phyloP scores from a whole-genome alignment of 2,888 invertebrate genomes.

The Andricus curvator region DNA sequence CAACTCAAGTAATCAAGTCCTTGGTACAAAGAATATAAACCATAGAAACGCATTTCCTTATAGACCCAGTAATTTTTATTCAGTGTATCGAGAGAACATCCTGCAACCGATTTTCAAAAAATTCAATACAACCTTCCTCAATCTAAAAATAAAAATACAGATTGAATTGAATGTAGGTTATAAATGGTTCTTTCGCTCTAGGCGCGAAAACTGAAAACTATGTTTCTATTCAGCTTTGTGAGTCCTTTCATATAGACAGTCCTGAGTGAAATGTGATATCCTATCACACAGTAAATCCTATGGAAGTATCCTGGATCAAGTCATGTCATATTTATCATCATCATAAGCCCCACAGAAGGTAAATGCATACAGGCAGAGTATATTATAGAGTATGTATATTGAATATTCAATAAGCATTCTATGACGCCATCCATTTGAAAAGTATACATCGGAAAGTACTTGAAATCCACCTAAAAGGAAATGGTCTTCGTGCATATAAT shows the following conservation, averaged over 20 bases:
- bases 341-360: slow-evolving; percentile 3
- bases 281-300: slow-evolving; percentile 28
- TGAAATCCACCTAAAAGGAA: neutral
- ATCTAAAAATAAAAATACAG: neutral
- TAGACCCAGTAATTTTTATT: too few relatives aligned
- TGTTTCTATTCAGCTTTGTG: neutral
- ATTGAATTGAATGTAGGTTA: neutral
- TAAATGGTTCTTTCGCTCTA: neutral
- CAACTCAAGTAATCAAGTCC: too few relatives aligned
- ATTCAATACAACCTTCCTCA: neutral
- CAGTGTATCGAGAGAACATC: too few relatives aligned
- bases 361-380: slow-evolving; percentile 1
- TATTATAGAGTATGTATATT: slow-evolving; percentile 4
- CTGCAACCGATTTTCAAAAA: neutral
- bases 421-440: neutral
- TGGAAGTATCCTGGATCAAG: neutral
- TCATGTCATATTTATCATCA: slow-evolving; percentile 22
- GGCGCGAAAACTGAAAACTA: neutral
- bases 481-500: neutral
- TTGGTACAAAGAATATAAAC: too few relatives aligned
- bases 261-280: slow-evolving; percentile 17
- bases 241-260: slow-evolving; percentile 9
- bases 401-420: neutral
- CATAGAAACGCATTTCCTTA: too few relatives aligned
- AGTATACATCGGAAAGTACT: neutral